Evolutionary conservation across 2,888 invertebrate species (phyloP).

Genomic region (Ophraella communa): DNA sequence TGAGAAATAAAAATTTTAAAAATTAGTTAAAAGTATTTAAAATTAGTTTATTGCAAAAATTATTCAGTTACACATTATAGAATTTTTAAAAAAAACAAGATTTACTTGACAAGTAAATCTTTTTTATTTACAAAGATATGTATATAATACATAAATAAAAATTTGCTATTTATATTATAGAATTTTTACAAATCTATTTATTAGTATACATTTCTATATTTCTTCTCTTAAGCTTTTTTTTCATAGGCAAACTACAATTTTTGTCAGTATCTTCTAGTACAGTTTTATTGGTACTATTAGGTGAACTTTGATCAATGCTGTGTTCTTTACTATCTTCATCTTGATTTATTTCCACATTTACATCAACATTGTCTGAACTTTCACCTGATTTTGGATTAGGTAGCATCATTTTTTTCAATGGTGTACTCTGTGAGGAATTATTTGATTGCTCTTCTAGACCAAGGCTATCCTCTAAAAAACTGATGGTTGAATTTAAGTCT

Average conservation of each 20-base stretch:
- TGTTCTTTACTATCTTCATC: background rate
- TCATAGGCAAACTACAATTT: constrained; percentile 32
- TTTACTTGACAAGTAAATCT: background rate
- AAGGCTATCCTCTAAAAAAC: constrained; percentile 34
- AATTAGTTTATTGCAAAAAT: too few species aligned
- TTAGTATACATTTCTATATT: constrained; percentile 57
- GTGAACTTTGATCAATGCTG: background rate
- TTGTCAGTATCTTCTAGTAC: background rate
- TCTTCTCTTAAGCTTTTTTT: constrained; percentile 59
- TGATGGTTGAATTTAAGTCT: constrained; percentile 35
- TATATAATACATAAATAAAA: background rate
- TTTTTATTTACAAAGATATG: background rate
- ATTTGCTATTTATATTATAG: background rate
- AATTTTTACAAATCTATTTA: constrained; percentile 9
- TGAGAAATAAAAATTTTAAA: too few species aligned
- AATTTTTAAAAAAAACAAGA: background rate
- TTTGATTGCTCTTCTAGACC: constrained; percentile 11
- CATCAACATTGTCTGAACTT: background rate
- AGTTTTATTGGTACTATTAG: constrained; percentile 7
- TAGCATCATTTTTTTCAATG: constrained; percentile 40
- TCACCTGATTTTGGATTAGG: constrained; percentile 47
- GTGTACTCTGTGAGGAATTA: constrained; percentile 28
- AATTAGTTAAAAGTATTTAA: too few species aligned
- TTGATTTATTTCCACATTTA: background rate
- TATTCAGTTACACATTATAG: too few species aligned